These are phyloP conservation scores for Polyploca ridens DNA, from an alignment of 2,888 invertebrate genomes.

Conservation along the genomic window DNA sequence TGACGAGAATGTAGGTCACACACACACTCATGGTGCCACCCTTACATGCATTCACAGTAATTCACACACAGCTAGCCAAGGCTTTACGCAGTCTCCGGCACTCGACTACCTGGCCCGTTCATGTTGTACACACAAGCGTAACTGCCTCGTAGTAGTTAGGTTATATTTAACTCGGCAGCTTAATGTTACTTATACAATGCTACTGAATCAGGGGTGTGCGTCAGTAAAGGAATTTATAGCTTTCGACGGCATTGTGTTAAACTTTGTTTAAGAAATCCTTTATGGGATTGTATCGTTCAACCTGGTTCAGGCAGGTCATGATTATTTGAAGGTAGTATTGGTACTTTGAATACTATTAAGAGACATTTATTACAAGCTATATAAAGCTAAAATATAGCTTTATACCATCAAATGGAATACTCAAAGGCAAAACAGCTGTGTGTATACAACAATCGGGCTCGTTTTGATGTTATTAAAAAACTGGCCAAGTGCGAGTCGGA, in stretches of 20 bases:
- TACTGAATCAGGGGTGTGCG: constrained; percentile 49
- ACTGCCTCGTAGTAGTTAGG: constrained; percentile 43
- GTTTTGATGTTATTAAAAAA: too few species aligned
- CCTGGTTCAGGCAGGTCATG: constrained; percentile 52
- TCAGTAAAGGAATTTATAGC: constrained; percentile 40
- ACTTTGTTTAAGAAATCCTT: constrained; percentile 38
- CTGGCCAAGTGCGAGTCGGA: too few species aligned
- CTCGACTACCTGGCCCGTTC: constrained; percentile 55
- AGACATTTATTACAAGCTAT: background rate
- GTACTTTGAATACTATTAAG: constrained; percentile 21
- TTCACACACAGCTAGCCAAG: constrained; percentile 11
- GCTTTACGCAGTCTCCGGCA: constrained; percentile 37
- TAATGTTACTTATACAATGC: constrained; percentile 37
- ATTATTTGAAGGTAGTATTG: constrained; percentile 29
- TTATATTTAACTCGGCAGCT: constrained; percentile 56
- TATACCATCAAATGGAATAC: background rate
- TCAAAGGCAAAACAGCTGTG: too few species aligned
- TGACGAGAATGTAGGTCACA: constrained; percentile 67
- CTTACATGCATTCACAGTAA: constrained; percentile 10
- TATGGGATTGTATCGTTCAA: constrained; percentile 35
- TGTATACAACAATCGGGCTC: too few species aligned
- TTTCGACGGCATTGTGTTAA: constrained; percentile 37
- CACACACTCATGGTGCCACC: constrained; percentile 50
- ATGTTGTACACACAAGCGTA: constrained; percentile 41
- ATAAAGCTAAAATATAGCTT: background rate